Conservation (phyloP, 2,888 invertebrate species). For the Ganaspis brasiliensis region DNA sequence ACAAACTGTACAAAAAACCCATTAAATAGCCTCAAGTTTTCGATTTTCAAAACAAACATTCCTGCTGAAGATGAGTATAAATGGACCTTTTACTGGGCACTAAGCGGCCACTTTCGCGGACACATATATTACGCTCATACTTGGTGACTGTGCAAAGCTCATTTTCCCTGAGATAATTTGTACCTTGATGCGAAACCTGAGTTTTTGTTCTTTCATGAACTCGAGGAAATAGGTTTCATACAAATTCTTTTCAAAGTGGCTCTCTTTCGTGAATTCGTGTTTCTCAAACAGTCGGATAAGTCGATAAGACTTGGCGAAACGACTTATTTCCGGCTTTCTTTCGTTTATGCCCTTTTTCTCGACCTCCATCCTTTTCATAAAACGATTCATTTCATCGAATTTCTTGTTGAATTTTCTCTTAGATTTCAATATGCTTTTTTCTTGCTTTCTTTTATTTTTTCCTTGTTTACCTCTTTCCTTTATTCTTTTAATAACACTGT, state of each 20-base stretch:
- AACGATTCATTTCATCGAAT: slow-evolving; percentile 1
- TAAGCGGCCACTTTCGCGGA: slow-evolving; percentile 60
- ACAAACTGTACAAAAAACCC: slow-evolving; percentile 43
- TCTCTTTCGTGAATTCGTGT: slow-evolving; percentile 51
- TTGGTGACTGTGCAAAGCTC: slow-evolving; percentile 71
- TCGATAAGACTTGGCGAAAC: slow-evolving; percentile 40
- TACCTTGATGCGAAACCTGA: slow-evolving; percentile 67
- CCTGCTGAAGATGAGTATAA: slow-evolving; percentile 50
- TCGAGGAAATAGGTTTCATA: slow-evolving; percentile 31
- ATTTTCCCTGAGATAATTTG: slow-evolving; percentile 74
- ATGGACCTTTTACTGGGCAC: slow-evolving; percentile 51
- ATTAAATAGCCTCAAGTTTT: slow-evolving; percentile 54
- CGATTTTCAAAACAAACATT: slow-evolving; percentile 55
- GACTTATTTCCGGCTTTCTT: slow-evolving; percentile 30
- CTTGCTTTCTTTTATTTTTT: not conserved
- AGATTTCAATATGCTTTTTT: not conserved
- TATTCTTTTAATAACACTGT: slow-evolving; percentile 49
- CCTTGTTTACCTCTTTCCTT: not conserved
- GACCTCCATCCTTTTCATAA: not conserved
- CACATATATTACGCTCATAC: slow-evolving; percentile 65
- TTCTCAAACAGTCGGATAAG: slow-evolving; percentile 41
- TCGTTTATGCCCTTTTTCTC: not conserved
- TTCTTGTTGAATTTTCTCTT: not conserved
- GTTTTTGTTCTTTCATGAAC: slow-evolving; percentile 16
- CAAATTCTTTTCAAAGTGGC: slow-evolving; percentile 30